Evolutionary conservation across 2,888 invertebrate species (phyloP), one percentile per base, ranked within the genome.

Genomic region (Leistus spinibarbis): DNA sequence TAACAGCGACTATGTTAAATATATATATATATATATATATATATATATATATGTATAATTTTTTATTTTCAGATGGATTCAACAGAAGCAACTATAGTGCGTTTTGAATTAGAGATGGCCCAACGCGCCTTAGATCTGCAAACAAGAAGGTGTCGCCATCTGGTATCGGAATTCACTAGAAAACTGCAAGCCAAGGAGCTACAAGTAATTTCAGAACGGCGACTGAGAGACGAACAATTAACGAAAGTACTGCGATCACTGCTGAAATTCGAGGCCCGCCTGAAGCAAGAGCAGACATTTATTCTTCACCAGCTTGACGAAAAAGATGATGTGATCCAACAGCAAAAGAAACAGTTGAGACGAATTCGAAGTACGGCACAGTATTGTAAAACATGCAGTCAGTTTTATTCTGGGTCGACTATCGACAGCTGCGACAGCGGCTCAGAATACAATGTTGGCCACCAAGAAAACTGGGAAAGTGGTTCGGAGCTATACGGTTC

Each of bases 201-300:
- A 73, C 88, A 89, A 80, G 88, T 90, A 70, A 86, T 88, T 23
- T 89, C 89, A 76, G 91, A 91, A 81, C 88, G 89, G 77, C 87
- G 88, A 1, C 87, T 92, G 3, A 87, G 92, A 56, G 92, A 93
- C 84, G 90, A 91, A 81, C 93, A 93, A 81, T 87, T 93, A 23
- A 90, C 92, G 3, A 87, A 91, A 77, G 91, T 94, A 24, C 86
- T 93, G 5, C 88, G 92, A 64, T 92, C 93, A 2, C 85, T 94
- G 74, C 88, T 93, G 56, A 88, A 92, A 56, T 88, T 93, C 67
- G 93, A 94, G 83, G 91, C 92, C 7, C 88, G 92, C 7, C 86
- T 94, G 22, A 89, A 90, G 65, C 90, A 91, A 82, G 93, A 94
- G 83, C 93, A 93, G 82, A 90, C 91, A 79, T 89, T 89, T 80